phyloP scores from a whole-genome alignment of 1,140 invertebrate genomes.

The Drosophila eugracilis region DNA sequence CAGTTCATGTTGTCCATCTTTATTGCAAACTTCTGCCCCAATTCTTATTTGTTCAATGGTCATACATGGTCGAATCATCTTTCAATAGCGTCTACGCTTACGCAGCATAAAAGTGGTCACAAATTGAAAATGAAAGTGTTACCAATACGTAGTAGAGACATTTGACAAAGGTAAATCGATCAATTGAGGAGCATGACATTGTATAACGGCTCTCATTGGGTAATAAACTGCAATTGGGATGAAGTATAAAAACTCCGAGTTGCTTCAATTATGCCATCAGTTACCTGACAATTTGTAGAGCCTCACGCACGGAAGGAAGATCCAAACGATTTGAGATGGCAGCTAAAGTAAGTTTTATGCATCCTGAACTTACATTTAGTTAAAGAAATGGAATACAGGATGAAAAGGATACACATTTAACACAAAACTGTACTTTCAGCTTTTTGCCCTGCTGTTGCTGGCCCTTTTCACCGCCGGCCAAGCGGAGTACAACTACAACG shows the following conservation, averaged over 20 bases:
- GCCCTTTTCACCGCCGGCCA: slow-evolving; percentile 26
- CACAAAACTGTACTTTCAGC: slow-evolving; percentile 22
- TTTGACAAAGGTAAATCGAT: slow-evolving; percentile 43
- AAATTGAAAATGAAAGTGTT: slow-evolving; percentile 64
- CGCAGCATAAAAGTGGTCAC: slow-evolving; percentile 42
- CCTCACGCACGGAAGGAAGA: slow-evolving; percentile 37
- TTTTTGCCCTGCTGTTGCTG: slow-evolving; percentile 41
- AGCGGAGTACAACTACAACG: slow-evolving; percentile 60
- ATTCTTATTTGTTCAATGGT: slow-evolving; percentile 15
- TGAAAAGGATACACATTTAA: background rate
- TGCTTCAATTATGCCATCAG: slow-evolving; percentile 59
- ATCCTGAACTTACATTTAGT: background rate
- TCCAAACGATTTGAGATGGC: slow-evolving; percentile 42
- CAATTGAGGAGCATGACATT: slow-evolving; percentile 70
- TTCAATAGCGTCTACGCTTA: slow-evolving; percentile 21
- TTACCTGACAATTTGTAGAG: slow-evolving; percentile 58
- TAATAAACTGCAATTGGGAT: slow-evolving; percentile 46
- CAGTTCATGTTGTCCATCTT: background rate
- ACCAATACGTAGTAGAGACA: slow-evolving; percentile 36
- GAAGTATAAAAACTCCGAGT: slow-evolving; percentile 53
- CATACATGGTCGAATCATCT: background rate
- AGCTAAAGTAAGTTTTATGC: slow-evolving; percentile 43
- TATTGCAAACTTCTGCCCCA: slow-evolving; percentile 11
- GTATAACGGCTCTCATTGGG: slow-evolving; percentile 61
- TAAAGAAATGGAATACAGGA: too few relatives aligned